Percentiles rank a stretch among this genome's conserved stretches.
Evolutionary conservation across 2,888 invertebrate genomes (phyloP).

Genomic region (Cheilosia urbana): DNA sequence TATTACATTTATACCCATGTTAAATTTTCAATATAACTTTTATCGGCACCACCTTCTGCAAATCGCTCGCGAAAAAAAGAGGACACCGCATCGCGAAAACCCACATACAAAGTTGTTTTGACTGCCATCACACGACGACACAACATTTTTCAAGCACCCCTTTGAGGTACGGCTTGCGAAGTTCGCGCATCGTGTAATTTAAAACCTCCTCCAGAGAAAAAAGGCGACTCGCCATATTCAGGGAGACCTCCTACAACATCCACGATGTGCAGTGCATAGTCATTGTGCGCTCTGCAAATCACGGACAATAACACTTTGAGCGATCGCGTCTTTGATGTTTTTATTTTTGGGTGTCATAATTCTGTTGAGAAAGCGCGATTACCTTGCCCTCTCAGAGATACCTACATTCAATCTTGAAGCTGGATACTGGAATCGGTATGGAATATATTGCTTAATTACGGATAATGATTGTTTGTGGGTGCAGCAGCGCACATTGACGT

Average conservation of each 20-base stretch:
- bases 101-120: constrained; percentile 27
- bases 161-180: constrained; percentile 12
- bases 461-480: constrained; percentile 19
- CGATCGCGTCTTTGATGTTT: constrained; percentile 8
- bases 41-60: constrained; percentile 15
- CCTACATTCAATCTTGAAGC: background rate
- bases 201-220: constrained; percentile 27
- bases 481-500: background rate
- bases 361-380: constrained; percentile 14
- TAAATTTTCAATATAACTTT: background rate
- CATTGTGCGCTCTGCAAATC: constrained; percentile 1
- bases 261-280: background rate
- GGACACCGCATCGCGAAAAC: constrained; percentile 8
- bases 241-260: constrained; percentile 30
- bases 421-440: background rate
- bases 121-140: constrained; percentile 17
- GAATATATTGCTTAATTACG: constrained; percentile 30
- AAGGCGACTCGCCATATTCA: background rate
- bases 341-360: constrained; percentile 35
- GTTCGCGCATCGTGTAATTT: constrained; percentile 30
- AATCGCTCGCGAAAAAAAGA: background rate
- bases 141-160: constrained; percentile 5
- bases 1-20: too few relatives aligned
- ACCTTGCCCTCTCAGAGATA: constrained; percentile 18
- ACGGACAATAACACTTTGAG: constrained; percentile 18